Conservation (phyloP, 2,888 invertebrate species). For the Apoda limacodes region DNA sequence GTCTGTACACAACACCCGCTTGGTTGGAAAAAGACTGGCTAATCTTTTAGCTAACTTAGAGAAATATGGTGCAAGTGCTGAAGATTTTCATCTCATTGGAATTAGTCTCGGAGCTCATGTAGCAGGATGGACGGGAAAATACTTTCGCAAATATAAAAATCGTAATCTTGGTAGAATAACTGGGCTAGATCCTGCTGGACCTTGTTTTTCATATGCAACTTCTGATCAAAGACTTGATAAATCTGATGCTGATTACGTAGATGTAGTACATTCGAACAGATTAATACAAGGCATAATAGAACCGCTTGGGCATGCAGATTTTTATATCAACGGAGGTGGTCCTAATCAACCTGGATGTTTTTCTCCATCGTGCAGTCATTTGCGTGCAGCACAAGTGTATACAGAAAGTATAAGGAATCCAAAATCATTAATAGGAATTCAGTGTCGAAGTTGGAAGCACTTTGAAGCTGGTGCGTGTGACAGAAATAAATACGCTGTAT, state of each 20-base stretch:
- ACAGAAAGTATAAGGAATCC: conserved; percentile 51
- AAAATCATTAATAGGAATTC: conserved; percentile 47
- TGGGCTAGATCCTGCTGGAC: conserved; percentile 62
- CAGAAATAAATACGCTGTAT: conserved; percentile 37
- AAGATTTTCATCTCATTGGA: conserved; percentile 66
- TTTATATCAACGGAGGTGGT: conserved; percentile 79
- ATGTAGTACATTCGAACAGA: conserved; percentile 57
- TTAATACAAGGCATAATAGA: conserved; percentile 59
- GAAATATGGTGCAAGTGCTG: conserved; percentile 48
- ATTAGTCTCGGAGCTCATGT: conserved; percentile 72
- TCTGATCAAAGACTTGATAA: conserved; percentile 53
- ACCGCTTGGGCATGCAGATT: conserved; percentile 78
- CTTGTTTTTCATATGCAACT: conserved; percentile 55
- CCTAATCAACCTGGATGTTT: conserved; percentile 78
- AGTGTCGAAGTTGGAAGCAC: conserved; percentile 49
- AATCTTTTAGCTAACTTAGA: conserved; percentile 61
- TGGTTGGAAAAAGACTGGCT: conserved; percentile 64
- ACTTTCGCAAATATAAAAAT: conserved; percentile 48
- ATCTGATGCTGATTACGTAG: conserved; percentile 54
- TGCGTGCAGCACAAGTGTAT: conserved; percentile 53
- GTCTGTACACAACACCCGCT: conserved; percentile 53
- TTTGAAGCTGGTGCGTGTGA: conserved; percentile 48
- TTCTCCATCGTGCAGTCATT: conserved; percentile 58
- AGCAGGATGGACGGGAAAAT: conserved; percentile 63
- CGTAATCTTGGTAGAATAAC: conserved; percentile 53